phyloP scores from a whole-genome alignment of 2,888 invertebrate genomes.

The Netelia fuscicornis region DNA sequence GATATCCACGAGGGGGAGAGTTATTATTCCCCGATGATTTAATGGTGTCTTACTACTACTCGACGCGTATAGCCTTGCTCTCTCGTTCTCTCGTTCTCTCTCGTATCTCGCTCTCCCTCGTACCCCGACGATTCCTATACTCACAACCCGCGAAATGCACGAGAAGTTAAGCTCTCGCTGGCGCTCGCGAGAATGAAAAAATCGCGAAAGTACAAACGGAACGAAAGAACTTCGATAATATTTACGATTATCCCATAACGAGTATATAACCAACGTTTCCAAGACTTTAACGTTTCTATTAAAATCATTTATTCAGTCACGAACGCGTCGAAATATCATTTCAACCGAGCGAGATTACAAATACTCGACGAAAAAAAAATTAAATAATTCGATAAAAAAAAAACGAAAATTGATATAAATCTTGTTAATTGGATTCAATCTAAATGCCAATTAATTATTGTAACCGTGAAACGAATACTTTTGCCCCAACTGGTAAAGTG shows the following conservation, averaged over 20 bases:
- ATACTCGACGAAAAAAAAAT: too few relatives aligned
- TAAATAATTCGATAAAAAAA: too few relatives aligned
- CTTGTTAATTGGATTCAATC: too few relatives aligned
- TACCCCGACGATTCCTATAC: background rate
- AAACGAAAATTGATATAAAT: too few relatives aligned
- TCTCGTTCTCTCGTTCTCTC: background rate
- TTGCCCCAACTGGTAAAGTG: too few relatives aligned
- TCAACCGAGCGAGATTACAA: too few relatives aligned
- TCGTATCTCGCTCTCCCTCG: background rate
- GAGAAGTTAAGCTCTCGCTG: conserved; percentile 4
- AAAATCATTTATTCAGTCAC: too few relatives aligned
- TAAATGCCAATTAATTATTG: too few relatives aligned
- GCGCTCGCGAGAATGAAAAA: background rate
- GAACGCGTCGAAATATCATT: too few relatives aligned
- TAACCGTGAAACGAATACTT: too few relatives aligned
- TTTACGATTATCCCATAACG: conserved; percentile 58
- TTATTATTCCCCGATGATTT: conserved; percentile 80
- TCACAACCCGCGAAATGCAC: conserved; percentile 2
- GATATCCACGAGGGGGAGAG: conserved; percentile 70
- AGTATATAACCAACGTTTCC: conserved; percentile 27
- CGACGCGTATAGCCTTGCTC: conserved; percentile 37
- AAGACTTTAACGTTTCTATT: too few relatives aligned
- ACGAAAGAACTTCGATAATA: conserved; percentile 42
- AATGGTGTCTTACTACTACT: conserved; percentile 69
- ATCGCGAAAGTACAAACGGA: background rate